Conservation (phyloP, 2,888 invertebrate species). For the Autographa pulchrina region DNA sequence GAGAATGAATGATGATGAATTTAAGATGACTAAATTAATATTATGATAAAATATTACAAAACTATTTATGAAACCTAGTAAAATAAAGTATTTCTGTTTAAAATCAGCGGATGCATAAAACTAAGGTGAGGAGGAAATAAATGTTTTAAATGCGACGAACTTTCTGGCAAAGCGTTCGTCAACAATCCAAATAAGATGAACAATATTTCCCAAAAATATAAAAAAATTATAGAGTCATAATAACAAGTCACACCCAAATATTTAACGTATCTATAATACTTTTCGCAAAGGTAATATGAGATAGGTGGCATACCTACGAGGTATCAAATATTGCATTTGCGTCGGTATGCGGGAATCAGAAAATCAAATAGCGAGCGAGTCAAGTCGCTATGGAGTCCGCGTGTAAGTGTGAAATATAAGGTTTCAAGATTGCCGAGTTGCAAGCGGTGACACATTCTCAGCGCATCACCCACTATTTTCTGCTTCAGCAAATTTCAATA, state of each 20-base stretch:
- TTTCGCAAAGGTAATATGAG: neutral
- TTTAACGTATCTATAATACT: neutral
- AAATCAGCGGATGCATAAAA: too few relatives aligned
- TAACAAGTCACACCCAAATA: too few relatives aligned
- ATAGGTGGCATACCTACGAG: neutral
- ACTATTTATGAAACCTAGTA: too few relatives aligned
- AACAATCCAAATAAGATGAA: too few relatives aligned
- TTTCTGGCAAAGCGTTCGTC: too few relatives aligned
- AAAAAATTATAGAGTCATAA: too few relatives aligned
- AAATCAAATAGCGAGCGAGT: slow-evolving; percentile 9
- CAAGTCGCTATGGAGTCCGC: slow-evolving; percentile 7
- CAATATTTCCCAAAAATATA: too few relatives aligned
- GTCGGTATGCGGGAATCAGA: neutral
- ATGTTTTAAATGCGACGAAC: too few relatives aligned
- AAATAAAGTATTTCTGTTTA: too few relatives aligned
- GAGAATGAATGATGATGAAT: neutral
- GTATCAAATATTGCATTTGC: neutral
- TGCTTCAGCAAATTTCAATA: slow-evolving; percentile 1
- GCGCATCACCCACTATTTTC: neutral
- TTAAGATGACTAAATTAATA: neutral
- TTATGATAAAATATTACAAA: neutral
- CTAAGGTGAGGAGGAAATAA: too few relatives aligned
- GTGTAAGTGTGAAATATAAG: neutral
- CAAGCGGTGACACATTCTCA: neutral
- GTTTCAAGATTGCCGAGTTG: slow-evolving; percentile 7